These are phyloP conservation scores for Rhyzopertha dominica DNA, from an alignment of 1,140 invertebrate genomes.

Conservation along the genomic window DNA sequence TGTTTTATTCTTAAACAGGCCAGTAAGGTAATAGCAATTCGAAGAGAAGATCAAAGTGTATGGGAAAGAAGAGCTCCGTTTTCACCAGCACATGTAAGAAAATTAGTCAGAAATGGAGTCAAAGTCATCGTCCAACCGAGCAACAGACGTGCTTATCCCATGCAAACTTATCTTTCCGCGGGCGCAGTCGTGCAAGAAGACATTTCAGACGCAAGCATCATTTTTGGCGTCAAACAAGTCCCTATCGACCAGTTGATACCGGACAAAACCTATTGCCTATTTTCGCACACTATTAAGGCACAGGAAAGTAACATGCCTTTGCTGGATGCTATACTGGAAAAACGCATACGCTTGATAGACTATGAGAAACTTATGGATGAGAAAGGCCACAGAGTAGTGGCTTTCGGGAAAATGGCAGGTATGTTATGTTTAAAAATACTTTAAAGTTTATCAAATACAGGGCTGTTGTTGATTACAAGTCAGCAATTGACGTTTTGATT, in stretches of 20 bases:
- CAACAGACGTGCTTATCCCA: slow-evolving; percentile 94
- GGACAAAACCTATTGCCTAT: slow-evolving; percentile 97
- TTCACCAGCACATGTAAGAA: slow-evolving; percentile 84
- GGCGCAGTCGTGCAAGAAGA: slow-evolving; percentile 95
- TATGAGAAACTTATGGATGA: slow-evolving; percentile 95
- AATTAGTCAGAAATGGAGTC: slow-evolving; percentile 72
- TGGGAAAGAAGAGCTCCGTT: slow-evolving; percentile 97
- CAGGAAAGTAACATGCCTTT: slow-evolving; percentile 98
- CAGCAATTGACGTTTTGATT: too few relatives aligned
- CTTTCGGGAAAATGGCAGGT: slow-evolving; percentile 99
- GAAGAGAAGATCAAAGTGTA: slow-evolving; percentile 92
- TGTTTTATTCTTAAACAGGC: too few relatives aligned
- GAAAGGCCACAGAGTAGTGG: slow-evolving; percentile 85
- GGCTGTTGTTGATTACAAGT: too few relatives aligned
- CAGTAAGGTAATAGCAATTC: slow-evolving; percentile 78
- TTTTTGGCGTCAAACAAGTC: slow-evolving; percentile 97
- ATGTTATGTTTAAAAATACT: too few relatives aligned
- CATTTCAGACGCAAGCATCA: slow-evolving; percentile 90
- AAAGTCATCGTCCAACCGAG: slow-evolving; percentile 98
- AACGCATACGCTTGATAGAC: slow-evolving; percentile 93
- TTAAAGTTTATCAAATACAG: too few relatives aligned
- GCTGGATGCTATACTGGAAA: slow-evolving; percentile 91
- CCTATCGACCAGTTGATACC: slow-evolving; percentile 90
- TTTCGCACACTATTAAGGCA: slow-evolving; percentile 99
- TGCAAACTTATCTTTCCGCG: slow-evolving; percentile 83